Evolutionary conservation across 1,140 invertebrate genomes (phyloP), one percentile per base, ranked within the genome.

Genomic region (Adelges cooleyi): DNA sequence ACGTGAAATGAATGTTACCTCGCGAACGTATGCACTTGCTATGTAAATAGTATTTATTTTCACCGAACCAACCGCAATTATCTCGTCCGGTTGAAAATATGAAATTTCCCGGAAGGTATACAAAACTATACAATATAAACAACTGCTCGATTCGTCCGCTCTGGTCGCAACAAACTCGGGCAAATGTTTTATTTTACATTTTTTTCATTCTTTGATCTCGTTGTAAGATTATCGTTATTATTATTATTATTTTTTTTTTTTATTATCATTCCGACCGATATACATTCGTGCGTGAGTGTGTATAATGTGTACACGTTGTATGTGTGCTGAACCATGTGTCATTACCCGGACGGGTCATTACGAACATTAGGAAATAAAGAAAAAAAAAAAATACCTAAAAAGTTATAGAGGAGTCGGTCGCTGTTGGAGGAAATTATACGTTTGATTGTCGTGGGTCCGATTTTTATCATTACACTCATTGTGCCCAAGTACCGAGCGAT

Each of bases 301-400:
- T 62, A 6, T 6, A 6, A 33, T 11, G n/a, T 48, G 17, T 20
- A 18, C 17, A 18, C 17, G 44, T 48, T 20, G 44, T 18, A 20
- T 48, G 44, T 48, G 56, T 62, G 56, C 56, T 62, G 56, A 62
- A 62, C 42, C 56, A 62, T 62, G 56, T 62, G 56, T 62, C 56
- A 62, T 62, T 62, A 62, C n/a, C 42, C 22, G 25, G 54, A 20
- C 54, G 42, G 42, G 54, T 59, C 54, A 59, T 59, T 59, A 59
- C 54, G 11, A 17, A 2, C 3, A 54, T 8, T 13, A 40, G 15
- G 17, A 10, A 23, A 11, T 33, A 33, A 6, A 8, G 18, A 51
- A 17, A 51, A 22, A 23, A 25, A 50, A 18, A 36, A 38, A 38
- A 38, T 38, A 38, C 6, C n/a, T n/a, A n/a, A n/a, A 38, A 38